Evolutionary conservation across 1,140 invertebrate species (phyloP), one percentile per base, ranked within the genome.

Genomic region (Magallana ariakensis): DNA sequence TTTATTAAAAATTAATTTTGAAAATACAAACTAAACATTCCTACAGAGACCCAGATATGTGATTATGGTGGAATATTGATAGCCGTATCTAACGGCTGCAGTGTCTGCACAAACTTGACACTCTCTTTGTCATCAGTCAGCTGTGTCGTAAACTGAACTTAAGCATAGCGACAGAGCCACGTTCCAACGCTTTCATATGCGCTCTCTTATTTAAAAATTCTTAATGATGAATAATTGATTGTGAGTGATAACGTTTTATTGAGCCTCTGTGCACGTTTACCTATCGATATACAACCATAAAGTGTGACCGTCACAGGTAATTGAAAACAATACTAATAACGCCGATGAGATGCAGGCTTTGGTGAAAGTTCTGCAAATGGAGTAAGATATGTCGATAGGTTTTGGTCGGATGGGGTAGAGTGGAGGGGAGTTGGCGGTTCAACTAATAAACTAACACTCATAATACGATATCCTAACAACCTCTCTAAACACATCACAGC

Each of bases 161-260:
- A 2, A 46, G 33, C 66, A 19, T 75, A 75, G 66, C 66, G 22
- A 75, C 66, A 22, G 66, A 75, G 22, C 19, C 22, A 75, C 66
- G 66, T 75, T 75, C 66, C 66, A 33, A 26, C 22, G 66, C 66
- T 75, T 75, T 75, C 66, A 75, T 75, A 75, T 75, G 22, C 66
- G 33, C 33, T 75, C 66, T 75, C 66, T 33, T 75, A 75, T 75
- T 75, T 75, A 75, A 75, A 33, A 75, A 75, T 75, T 75, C 66
- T 75, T 26, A 75, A 75, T 75, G 66, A 75, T 75, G 22, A 75
- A 75, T 75, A 75, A 75, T 75, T 75, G 66, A 75, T 75, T 0
- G 6, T 7, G 22, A 26, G 6, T 75, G 66, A 75, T 75, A 75
- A 33, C 26, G 66, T 75, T 75, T 75, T 75, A 75, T 75, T 75